These are phyloP conservation scores for Calliopsis andreniformis DNA, from an alignment of 1,140 invertebrate genomes.

Conservation along the genomic window DNA sequence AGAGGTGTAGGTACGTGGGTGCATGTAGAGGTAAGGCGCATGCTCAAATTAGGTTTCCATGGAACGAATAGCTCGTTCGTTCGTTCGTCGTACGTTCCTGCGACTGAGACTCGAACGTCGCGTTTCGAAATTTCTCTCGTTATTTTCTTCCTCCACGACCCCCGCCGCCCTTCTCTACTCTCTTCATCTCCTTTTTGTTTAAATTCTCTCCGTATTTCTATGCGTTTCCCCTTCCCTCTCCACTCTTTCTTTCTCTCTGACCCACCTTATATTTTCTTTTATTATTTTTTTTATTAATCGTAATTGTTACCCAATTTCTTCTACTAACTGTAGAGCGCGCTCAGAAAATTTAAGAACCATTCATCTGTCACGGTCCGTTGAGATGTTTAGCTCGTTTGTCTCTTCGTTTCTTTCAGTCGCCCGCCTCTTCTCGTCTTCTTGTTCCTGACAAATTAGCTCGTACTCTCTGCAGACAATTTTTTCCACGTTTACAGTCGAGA, in stretches of 20 bases:
- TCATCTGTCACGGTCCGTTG: background rate
- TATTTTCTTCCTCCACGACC: constrained; percentile 5
- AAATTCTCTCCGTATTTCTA: background rate
- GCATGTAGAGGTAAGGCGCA: constrained; percentile 41
- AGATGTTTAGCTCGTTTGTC: background rate
- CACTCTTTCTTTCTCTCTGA: background rate
- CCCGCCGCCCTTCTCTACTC: no score
- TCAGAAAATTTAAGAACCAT: background rate
- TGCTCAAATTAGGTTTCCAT: constrained; percentile 57
- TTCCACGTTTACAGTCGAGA: background rate
- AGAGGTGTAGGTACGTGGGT: constrained; percentile 41
- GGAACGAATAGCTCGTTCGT: constrained; percentile 51
- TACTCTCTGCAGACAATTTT: background rate
- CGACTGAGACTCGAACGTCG: constrained; percentile 43
- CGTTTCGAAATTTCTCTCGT: constrained; percentile 52
- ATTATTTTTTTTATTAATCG: background rate
- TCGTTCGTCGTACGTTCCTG: constrained; percentile 36
- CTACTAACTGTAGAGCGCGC: background rate
- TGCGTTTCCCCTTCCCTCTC: background rate
- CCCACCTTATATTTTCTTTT: background rate
- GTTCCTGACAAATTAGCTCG: background rate
- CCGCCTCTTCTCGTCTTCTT: background rate
- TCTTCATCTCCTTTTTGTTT: background rate
- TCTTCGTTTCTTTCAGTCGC: background rate
- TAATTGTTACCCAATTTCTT: background rate